phyloP scores from a whole-genome alignment of 2,113 vertebrate genomes.

The Saccopteryx bilineata region DNA sequence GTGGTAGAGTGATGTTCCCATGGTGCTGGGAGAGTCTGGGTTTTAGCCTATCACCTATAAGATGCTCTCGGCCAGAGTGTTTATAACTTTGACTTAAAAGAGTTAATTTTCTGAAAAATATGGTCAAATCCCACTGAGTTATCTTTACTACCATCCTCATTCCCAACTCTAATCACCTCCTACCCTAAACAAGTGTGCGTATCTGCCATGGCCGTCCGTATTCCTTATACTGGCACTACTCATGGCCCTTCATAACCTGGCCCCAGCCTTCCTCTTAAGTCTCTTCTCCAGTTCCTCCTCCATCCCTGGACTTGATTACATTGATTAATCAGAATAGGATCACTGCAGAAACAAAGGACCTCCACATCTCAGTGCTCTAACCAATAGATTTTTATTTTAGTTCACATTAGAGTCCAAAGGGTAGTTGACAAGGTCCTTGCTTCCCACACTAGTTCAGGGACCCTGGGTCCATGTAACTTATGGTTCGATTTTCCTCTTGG shows the following conservation, averaged over 20 bases:
- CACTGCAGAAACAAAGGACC: neutral
- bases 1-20: neutral
- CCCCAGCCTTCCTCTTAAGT: neutral
- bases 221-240: too few relatives aligned
- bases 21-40: neutral
- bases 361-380: slow-evolving; percentile 8
- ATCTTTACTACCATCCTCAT: neutral
- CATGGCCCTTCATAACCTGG: neutral
- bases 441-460: neutral
- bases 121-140: neutral
- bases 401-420: neutral
- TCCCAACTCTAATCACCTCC: neutral
- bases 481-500: neutral
- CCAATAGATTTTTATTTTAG: neutral
- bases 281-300: neutral
- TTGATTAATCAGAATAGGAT: neutral
- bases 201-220: neutral
- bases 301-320: neutral
- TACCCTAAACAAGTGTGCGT: neutral
- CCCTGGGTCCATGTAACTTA: neutral
- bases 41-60: neutral
- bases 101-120: neutral
- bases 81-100: neutral
- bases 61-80: neutral
- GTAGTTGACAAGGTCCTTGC: neutral